These are phyloP conservation scores for Resseliella maxima DNA, from an alignment of 2,888 invertebrate species.

Conservation along the genomic window DNA sequence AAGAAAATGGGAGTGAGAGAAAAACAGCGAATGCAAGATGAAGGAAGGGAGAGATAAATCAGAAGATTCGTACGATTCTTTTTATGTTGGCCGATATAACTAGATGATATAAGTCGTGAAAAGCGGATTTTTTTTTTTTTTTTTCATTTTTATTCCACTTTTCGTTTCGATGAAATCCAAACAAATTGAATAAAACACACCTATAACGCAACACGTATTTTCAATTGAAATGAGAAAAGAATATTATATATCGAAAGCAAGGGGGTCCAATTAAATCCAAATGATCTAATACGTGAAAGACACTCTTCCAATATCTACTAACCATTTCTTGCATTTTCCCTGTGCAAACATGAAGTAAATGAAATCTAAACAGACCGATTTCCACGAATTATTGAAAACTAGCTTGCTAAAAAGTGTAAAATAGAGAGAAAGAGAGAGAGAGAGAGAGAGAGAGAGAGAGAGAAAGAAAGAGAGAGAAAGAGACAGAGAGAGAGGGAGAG, in stretches of 20 bases:
- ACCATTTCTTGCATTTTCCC: not conserved
- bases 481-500: too few relatives aligned
- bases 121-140: not conserved
- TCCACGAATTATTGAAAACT: not conserved
- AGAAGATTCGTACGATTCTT: not conserved
- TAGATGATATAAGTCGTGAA: not conserved
- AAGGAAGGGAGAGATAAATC: too few relatives aligned
- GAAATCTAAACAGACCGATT: conserved; percentile 7
- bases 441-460: too few relatives aligned
- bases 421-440: not conserved
- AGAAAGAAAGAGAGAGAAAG: too few relatives aligned
- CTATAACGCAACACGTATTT: not conserved
- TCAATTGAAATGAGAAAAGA: not conserved
- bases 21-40: too few relatives aligned
- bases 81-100: not conserved
- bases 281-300: not conserved
- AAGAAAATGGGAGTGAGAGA: not conserved
- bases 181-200: conserved; percentile 22
- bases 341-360: conserved; percentile 14
- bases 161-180: not conserved
- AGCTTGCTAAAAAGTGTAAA: not conserved
- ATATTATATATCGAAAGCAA: not conserved
- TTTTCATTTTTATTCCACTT: too few relatives aligned
- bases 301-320: not conserved
- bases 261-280: conserved; percentile 16